These are phyloP conservation scores for Alectura lathami DNA, from an alignment of 2,113 vertebrate species.

Conservation along the genomic window DNA sequence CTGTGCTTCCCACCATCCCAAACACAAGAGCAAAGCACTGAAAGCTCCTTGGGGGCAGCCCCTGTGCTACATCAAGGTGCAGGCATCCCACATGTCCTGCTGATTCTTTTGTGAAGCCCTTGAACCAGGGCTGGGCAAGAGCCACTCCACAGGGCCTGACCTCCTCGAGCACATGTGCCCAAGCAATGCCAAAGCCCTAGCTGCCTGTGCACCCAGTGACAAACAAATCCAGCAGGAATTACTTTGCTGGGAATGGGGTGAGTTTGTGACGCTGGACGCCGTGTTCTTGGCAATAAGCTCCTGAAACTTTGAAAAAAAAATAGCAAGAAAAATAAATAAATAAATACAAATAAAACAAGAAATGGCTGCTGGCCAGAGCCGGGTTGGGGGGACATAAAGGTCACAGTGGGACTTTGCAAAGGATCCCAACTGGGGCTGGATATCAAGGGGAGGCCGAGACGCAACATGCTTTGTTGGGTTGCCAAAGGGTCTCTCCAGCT, in stretches of 20 bases:
- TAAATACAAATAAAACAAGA: not conserved
- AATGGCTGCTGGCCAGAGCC: not conserved
- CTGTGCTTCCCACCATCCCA: not conserved
- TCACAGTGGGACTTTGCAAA: not conserved
- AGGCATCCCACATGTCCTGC: not conserved
- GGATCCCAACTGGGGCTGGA: fast-evolving
- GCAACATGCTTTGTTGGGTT: not conserved
- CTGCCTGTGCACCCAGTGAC: not conserved
- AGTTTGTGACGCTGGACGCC: constrained; percentile 29
- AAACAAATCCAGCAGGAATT: constrained; percentile 54
- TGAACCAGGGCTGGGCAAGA: not conserved
- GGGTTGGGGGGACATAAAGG: not conserved
- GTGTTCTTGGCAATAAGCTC: constrained; percentile 48
- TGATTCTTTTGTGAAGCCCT: not conserved
- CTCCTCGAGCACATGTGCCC: not conserved
- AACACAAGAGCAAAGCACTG: not conserved
- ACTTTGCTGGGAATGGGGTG: constrained; percentile 37
- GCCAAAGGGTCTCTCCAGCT: not conserved
- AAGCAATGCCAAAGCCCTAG: not conserved
- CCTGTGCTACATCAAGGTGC: fast-evolving
- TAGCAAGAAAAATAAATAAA: not conserved
- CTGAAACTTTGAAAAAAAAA: constrained; percentile 1
- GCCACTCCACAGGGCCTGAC: not conserved
- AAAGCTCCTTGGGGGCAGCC: not conserved
- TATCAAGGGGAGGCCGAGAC: not conserved